phyloP scores from a whole-genome alignment of 2,888 invertebrate species.

The Chloroclystis v-ata region DNA sequence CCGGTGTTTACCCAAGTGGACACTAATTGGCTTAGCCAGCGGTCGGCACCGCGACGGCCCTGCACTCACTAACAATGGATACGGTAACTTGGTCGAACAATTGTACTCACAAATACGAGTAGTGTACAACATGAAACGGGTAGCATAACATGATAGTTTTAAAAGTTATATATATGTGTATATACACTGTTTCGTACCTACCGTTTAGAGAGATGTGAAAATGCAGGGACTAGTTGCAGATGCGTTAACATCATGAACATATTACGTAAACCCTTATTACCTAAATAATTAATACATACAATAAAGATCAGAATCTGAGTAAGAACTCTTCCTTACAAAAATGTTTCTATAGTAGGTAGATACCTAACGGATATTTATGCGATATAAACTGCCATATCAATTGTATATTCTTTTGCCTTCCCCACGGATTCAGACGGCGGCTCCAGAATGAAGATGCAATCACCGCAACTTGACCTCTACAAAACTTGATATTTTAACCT shows the following conservation, averaged over 20 bases:
- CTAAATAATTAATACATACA: too few species aligned
- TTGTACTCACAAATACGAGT: too few species aligned
- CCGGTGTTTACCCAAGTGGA: conserved; percentile 76
- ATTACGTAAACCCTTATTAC: too few species aligned
- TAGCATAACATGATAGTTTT: too few species aligned
- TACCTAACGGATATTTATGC: too few species aligned
- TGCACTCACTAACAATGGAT: conserved; percentile 32
- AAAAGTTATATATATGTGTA: too few species aligned
- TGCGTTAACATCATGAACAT: too few species aligned
- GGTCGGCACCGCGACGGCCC: conserved; percentile 54
- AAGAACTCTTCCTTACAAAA: not conserved
- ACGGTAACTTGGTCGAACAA: conserved; percentile 12
- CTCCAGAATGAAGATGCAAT: conserved; percentile 66
- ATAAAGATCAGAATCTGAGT: not conserved
- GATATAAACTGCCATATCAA: conserved; percentile 13
- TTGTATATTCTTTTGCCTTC: conserved; percentile 22
- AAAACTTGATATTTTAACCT: conserved; percentile 17
- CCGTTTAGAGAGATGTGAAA: too few species aligned
- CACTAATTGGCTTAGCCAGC: conserved; percentile 77
- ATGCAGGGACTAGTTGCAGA: too few species aligned
- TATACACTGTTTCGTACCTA: too few species aligned
- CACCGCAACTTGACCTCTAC: conserved; percentile 43
- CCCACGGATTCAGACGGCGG: conserved; percentile 43
- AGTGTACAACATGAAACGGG: too few species aligned
- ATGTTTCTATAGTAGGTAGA: too few species aligned